Percentiles rank a stretch among this genome's conserved stretches.
Evolutionary conservation across 1,140 invertebrate species (phyloP).

Genomic region (Scaptomyza montana): DNA sequence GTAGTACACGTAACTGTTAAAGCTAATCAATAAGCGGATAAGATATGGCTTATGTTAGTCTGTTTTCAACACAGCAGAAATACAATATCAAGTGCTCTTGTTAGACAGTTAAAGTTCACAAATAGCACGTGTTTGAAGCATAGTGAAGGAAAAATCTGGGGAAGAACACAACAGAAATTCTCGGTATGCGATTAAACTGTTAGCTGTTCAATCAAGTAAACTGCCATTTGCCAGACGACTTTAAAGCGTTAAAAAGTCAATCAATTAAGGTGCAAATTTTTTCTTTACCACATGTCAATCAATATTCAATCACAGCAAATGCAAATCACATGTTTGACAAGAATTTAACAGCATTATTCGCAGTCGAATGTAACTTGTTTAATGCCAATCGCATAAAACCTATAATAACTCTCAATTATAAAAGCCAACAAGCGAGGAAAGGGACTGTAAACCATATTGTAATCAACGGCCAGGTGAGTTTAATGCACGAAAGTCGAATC

Average conservation of each 20-base stretch:
- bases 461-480: constrained; percentile 22
- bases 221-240: background rate
- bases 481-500: constrained; percentile 33
- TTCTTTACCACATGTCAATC: constrained; percentile 9
- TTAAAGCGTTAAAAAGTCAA: background rate
- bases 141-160: background rate
- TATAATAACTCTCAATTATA: constrained; percentile 19
- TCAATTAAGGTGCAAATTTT: constrained; percentile 4
- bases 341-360: constrained; percentile 14
- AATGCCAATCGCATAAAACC: constrained; percentile 10
- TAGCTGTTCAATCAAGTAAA: background rate
- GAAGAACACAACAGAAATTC: background rate
- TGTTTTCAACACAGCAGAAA: too few relatives aligned
- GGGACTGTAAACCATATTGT: constrained; percentile 2
- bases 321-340: constrained; percentile 27
- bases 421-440: constrained; percentile 18
- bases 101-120: too few relatives aligned
- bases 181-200: background rate
- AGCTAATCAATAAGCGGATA: too few relatives aligned
- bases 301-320: constrained; percentile 15
- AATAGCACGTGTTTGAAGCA: too few relatives aligned
- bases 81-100: too few relatives aligned
- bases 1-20: too few relatives aligned
- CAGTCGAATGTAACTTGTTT: background rate
- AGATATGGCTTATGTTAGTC: too few relatives aligned